Evolutionary conservation across 37 sponge, comb jelly and placozoan species (phyloP).

Genomic region (Chondrilla cf. caribensis): DNA sequence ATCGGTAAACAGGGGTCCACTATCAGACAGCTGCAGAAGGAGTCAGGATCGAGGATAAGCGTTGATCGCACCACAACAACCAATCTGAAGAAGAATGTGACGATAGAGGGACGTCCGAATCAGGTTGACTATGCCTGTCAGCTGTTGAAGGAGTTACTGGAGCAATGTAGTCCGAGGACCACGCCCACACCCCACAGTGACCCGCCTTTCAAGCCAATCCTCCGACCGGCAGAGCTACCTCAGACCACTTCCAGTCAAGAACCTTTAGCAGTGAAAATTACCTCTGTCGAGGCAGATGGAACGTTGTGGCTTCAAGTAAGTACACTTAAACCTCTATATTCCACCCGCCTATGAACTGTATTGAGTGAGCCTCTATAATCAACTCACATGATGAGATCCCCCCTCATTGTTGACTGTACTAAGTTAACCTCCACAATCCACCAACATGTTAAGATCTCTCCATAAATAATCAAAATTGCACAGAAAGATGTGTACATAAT

Average conservation of each 20-base stretch:
- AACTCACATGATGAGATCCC: no score
- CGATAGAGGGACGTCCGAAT: neutral
- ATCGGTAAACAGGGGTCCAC: slow-evolving; percentile 45
- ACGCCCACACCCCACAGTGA: neutral
- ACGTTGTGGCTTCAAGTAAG: slow-evolving; percentile 39
- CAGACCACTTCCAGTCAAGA: neutral
- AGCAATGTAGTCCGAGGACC: neutral
- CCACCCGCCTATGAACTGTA: no score
- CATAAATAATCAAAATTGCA: no score
- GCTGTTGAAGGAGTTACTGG: slow-evolving; percentile 6
- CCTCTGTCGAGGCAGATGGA: slow-evolving; percentile 21
- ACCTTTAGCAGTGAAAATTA: slow-evolving; percentile 31
- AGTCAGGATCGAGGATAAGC: slow-evolving; percentile 30
- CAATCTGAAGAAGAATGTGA: neutral
- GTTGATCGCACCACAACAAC: neutral
- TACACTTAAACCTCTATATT: no score
- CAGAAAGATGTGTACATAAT: no score
- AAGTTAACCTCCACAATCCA: no score
- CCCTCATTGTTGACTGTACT: no score
- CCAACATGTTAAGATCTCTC: no score
- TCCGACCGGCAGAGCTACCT: neutral
- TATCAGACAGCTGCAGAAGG: slow-evolving; percentile 34
- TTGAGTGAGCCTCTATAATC: no score
- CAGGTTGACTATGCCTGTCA: slow-evolving; percentile 1
- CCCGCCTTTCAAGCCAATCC: neutral